Base-by-base conservation (phyloP, 2,888 invertebrate species). In the Xestia rhomboidea region DNA sequence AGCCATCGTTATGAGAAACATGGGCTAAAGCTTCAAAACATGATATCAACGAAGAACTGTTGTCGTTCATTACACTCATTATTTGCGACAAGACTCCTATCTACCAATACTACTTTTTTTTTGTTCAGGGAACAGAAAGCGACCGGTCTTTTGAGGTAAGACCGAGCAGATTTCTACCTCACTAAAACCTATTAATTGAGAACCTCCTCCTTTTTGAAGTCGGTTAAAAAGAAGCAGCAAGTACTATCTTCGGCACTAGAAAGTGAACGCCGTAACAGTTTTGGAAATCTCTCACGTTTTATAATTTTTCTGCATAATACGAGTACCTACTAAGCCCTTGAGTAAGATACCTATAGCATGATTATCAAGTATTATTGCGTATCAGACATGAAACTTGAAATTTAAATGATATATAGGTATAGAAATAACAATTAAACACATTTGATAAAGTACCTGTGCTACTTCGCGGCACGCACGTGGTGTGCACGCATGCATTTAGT, bases 351-450 rank as follows among this genome's bases (percentile, higher is more conserved):
- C 41, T n/a, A 7, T 41, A 41, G 51, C 38, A 41, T 57, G n/a
- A n/a, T n/a, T n/a, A 41, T 67, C n/a, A 51, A 68, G 44, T 41
- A 51, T 57, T n/a, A 57, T 54, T 51, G 38, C 38, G 30, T 57
- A 66, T 41, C 38, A 54, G 41, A 11, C 57, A 49, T 30, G 15
- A 49, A 46, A 76, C 60, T 67, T 57, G 54, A 54, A 76, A 51
- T n/a, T 30, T 30, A 54, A 63, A 27, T 66, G 34, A 38, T 49
- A n/a, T 71, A 46, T 44, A 70, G 44, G 0, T 3, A 49, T 77
- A 34, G 46, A 62, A 68, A 73, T 57, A n/a, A 27, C 27, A 24
- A 54, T 77, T 49, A 67, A 62, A 54, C 66, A 67, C 60, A 60
- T 18, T 54, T 21, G 18, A 18, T 8, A 57, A 11, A 8, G 13